Base-by-base conservation (phyloP, 53 echinoderm and acorn worm genomes). In the Echinarachnius parma region DNA sequence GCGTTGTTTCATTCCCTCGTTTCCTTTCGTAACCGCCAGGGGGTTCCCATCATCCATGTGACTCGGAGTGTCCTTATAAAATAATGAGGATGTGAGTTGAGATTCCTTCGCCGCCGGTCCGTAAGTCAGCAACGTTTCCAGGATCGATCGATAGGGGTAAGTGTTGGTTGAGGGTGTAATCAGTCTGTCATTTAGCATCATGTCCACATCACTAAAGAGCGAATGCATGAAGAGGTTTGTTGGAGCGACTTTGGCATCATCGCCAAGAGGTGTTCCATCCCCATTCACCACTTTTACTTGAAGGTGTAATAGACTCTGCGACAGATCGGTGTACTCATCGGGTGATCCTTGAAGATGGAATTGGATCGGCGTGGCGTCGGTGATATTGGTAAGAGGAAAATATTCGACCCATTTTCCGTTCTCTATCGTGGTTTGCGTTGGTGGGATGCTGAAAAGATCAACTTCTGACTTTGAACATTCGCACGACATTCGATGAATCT, bases 141-240 rank as follows among this genome's bases (percentile, higher is more conserved):
- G 11, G n/a, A 72, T 34, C 11, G 89, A 74, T 15, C 84, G 14
- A 45, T 89, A 84, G 8, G 89, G 74, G 60, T 89, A 89, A 21
- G 76, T 80, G 61, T 80, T 84, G 16, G 83, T 75, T 4, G 83
- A 75, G 4, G 83, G 79, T 1, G 89, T 71, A 3, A 82, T 36
- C 3, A 81, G 57, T 31, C 78, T 81, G 28, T 90, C 86, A 42
- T 90, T 85, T 1, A 90, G 48, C 39, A 78, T 75, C 21, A 91
- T 59, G 57, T 91, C 91, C 3, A 91, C 91, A 69, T 91, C 83
- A 14, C 75, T 78, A 57, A 91, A 86, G 44, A 86, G 74, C 7
- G 89, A 78, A 52, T 89, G 89, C 23, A 89, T 34, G 27, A 82
- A 53, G 0, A 88, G 66, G 21, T 90, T 89, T 5, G 75, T 66